Conservation (phyloP, 2,888 invertebrate species). For the Nomada fabriciana region DNA sequence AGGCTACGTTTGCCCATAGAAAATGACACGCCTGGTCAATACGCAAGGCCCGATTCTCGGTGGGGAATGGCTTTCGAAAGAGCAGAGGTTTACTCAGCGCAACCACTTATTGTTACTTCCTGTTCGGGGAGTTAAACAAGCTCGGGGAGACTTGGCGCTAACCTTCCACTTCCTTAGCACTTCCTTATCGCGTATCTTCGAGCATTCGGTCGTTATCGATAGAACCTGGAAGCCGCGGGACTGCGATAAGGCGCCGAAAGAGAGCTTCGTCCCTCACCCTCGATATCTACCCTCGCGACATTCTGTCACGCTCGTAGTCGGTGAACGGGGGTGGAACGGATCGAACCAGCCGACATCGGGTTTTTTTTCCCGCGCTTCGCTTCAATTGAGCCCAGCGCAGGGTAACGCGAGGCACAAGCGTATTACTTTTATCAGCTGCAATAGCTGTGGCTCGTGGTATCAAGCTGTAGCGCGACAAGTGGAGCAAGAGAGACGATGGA, state of each 20-base stretch:
- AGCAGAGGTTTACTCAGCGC: neutral
- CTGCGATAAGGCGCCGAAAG: neutral
- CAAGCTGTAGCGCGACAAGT: slow-evolving; percentile 25
- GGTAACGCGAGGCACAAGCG: slow-evolving; percentile 2
- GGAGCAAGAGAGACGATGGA: slow-evolving; percentile 34
- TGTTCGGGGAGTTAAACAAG: too few species aligned
- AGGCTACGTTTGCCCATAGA: neutral
- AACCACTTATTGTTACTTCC: too few species aligned
- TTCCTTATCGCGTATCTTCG: neutral
- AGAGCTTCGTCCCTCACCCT: neutral
- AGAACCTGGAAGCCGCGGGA: neutral
- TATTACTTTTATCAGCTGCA: slow-evolving; percentile 56
- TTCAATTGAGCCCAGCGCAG: neutral
- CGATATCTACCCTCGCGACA: neutral
- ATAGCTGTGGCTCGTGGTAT: slow-evolving; percentile 24
- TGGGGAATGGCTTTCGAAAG: neutral
- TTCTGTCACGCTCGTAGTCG: neutral
- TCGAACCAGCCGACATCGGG: slow-evolving; percentile 16
- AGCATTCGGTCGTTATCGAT: slow-evolving; percentile 8
- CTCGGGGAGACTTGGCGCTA: too few species aligned
- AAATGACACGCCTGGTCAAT: neutral
- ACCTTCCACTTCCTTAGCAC: too few species aligned
- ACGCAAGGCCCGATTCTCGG: neutral
- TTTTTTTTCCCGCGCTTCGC: slow-evolving; percentile 4
- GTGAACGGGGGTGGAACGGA: neutral